Conservation (phyloP, 23 tunicate genomes). For the Phallusia fumigata region DNA sequence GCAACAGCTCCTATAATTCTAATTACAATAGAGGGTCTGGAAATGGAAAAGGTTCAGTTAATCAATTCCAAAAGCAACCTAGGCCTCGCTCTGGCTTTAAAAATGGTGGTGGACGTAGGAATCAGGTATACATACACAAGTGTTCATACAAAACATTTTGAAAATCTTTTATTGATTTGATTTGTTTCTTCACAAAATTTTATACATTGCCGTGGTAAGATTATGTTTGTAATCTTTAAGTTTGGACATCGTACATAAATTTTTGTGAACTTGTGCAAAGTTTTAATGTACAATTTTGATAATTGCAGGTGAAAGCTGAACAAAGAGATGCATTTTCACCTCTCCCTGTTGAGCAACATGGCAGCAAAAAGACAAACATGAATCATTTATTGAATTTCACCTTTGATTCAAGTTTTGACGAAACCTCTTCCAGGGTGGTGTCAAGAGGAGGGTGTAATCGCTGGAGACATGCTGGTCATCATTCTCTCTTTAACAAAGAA, state of each 20-base stretch:
- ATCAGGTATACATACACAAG: constrained; percentile 20
- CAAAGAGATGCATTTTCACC: constrained; percentile 36
- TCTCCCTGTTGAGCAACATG: constrained; percentile 8
- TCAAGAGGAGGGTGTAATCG: background rate
- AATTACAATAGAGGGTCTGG: background rate
- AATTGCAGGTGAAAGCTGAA: constrained; percentile 33
- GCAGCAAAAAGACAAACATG: constrained; percentile 49
- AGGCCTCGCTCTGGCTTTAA: background rate
- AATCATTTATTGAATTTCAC: constrained; percentile 84
- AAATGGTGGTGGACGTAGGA: constrained; percentile 36
- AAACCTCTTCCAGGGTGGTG: background rate
- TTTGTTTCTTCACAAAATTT: no score
- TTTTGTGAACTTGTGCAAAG: background rate
- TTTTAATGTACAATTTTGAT: background rate
- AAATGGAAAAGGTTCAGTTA: constrained; percentile 11
- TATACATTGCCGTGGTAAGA: no score
- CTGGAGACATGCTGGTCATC: background rate
- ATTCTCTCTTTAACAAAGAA: constrained; percentile 47
- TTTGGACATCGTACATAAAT: no score
- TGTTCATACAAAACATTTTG: no score
- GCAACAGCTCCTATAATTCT: background rate
- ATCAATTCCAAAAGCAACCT: constrained; percentile 31
- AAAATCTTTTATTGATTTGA: no score
- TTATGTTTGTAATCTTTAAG: no score
- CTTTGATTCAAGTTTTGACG: constrained; percentile 36